Evolutionary conservation across 2,113 vertebrate genomes (phyloP).

Genomic region (Recurvirostra avosetta): DNA sequence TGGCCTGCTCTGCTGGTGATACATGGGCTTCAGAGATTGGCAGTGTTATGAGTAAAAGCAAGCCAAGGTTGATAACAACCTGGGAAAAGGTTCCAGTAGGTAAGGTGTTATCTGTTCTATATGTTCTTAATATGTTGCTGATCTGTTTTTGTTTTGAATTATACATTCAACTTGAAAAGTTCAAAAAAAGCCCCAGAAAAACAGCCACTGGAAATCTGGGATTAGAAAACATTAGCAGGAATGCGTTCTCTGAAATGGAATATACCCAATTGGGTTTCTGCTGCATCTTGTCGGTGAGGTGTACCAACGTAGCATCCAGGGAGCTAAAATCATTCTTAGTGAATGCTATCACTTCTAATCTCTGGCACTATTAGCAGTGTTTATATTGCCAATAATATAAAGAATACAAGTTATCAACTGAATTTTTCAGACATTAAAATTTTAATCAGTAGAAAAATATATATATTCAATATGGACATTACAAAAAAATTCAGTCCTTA

Average conservation of each 20-base stretch:
- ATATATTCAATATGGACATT: not conserved
- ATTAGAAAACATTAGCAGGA: not conserved
- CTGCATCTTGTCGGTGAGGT: not conserved
- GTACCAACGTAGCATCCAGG: accelerated
- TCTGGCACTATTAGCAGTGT: not conserved
- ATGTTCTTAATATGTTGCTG: not conserved
- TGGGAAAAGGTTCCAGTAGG: conserved; percentile 92
- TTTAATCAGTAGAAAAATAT: not conserved
- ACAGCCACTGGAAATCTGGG: not conserved
- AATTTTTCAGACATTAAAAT: not conserved
- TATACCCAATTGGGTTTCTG: not conserved
- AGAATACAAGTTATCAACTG: not conserved
- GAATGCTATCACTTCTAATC: not conserved
- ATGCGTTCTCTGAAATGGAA: not conserved
- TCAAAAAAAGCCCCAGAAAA: not conserved
- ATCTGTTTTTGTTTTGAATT: conserved; percentile 15
- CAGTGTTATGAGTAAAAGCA: conserved; percentile 81
- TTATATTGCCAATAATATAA: not conserved
- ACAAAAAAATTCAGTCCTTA: not conserved
- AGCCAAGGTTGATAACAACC: conserved; percentile 90
- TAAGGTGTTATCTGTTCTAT: conserved; percentile 63
- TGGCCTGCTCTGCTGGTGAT: conserved; percentile 89
- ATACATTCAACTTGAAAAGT: not conserved
- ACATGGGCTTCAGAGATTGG: conserved; percentile 97
- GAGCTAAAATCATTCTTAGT: not conserved